These are phyloP conservation scores for Nesidiocoris tenuis DNA, from an alignment of 2,888 invertebrate genomes.

Conservation along the genomic window DNA sequence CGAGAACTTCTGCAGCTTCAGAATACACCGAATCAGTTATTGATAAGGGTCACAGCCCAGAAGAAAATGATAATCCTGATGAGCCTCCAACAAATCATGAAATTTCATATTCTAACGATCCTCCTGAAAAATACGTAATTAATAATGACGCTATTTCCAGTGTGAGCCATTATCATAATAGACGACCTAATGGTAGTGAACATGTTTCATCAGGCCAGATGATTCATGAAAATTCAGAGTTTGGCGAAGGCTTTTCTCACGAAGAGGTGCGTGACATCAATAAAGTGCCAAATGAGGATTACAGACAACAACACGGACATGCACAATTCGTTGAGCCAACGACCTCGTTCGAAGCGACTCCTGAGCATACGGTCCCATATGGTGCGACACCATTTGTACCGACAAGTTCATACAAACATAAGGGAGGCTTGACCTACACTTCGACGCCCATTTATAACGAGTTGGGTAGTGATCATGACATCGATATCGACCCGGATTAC, in stretches of 20 bases:
- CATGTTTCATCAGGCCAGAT: background rate
- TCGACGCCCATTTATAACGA: constrained; percentile 2
- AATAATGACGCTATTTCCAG: background rate
- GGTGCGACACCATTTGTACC: no score
- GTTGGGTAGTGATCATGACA: background rate
- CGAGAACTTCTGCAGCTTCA: no score
- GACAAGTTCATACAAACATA: background rate
- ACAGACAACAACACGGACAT: background rate
- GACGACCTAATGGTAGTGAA: background rate
- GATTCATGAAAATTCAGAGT: background rate
- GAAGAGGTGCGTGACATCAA: background rate
- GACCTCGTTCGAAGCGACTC: background rate
- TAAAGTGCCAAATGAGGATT: background rate
- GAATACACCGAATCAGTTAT: background rate
- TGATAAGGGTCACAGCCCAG: background rate
- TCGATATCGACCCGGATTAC: background rate
- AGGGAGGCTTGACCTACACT: background rate
- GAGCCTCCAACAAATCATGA: background rate
- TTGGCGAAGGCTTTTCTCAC: background rate
- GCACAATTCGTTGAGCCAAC: background rate
- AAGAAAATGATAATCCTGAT: background rate
- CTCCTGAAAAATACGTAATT: background rate
- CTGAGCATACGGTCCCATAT: background rate
- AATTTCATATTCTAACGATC: background rate
- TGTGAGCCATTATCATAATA: no score